Base-by-base conservation (phyloP, 2,797 vertebrate species). In the Otolemur crassicaudatus region DNA sequence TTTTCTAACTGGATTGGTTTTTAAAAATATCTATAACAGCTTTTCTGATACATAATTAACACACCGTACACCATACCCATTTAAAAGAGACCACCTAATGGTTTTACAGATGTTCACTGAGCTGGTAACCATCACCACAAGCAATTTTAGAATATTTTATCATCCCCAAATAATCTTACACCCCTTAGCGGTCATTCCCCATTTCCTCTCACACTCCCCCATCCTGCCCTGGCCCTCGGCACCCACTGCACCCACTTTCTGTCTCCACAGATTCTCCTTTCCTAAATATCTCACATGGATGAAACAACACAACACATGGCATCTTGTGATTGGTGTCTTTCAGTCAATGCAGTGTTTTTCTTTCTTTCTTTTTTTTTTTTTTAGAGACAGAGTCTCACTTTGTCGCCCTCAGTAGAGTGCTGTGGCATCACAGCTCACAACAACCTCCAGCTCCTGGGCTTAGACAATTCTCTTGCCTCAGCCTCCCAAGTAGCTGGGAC, bases 61-160 rank as follows among this genome's bases (percentile, higher is more conserved):
- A 85, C 20, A 14, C 77, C 43, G 1, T 34, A 49, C 23, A 37
- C n/a, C n/a, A n/a, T 31, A 34, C 20, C 31, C 69, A 73, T 40
- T 61, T 82, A 31, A 76, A 88, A 40, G 29, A 14, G 23, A 56
- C 22, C 77, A 19, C 4, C 89, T 11, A 31, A 3, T 20, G 61
- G n/a, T 43, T 88, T 91, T 43, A 53, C n/a, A 14, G 25, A 76
- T 86, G 69, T 61, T 94, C 72, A 70, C 7, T 53, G 56, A 83
- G 37, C 77, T 86, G 23, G 70, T 29, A 93, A 94, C 60, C 14
- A 23, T 65, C 72, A 53, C 63, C 84, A 43, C n/a, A 40, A 77
- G n/a, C 63, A 34, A 46, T 80, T 95, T 95, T 93, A 95, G 83
- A 95, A 53, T 43, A 77, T 72, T 90, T 88, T 34, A 34, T 85